Conservation (phyloP, 2,888 invertebrate species). For the Petrophora chlorosata region DNA sequence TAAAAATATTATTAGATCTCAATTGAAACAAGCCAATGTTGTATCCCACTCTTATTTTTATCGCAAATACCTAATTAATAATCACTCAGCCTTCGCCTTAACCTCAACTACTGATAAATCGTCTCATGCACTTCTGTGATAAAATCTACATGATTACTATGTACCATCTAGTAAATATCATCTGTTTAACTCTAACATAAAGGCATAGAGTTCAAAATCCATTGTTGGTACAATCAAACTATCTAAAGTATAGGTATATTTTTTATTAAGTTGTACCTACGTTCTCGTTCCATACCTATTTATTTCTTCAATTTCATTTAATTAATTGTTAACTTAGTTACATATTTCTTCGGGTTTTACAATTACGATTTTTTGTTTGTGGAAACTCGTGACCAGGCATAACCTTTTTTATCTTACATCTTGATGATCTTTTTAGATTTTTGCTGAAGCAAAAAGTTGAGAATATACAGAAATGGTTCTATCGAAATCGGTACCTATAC, state of each 20-base stretch:
- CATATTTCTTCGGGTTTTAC: neutral
- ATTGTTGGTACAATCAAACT: no score
- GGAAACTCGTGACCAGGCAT: slow-evolving; percentile 30
- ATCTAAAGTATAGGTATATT: no score
- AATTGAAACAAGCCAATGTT: neutral
- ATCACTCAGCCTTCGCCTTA: slow-evolving; percentile 23
- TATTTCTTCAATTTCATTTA: slow-evolving; percentile 2
- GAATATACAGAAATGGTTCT: no score
- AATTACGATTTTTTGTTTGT: slow-evolving; percentile 3
- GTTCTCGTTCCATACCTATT: neutral
- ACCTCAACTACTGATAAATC: slow-evolving; percentile 27
- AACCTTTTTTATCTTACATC: slow-evolving; percentile 24
- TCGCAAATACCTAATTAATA: slow-evolving; percentile 6
- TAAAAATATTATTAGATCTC: neutral
- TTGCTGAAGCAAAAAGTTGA: slow-evolving; percentile 16
- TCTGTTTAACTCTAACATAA: neutral
- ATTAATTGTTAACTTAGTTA: neutral
- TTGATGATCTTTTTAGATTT: slow-evolving; percentile 7
- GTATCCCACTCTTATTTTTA: neutral
- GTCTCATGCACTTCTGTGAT: slow-evolving; percentile 26
- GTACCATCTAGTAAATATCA: neutral
- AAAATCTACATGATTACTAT: slow-evolving; percentile 15
- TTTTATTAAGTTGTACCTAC: neutral
- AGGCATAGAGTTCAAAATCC: neutral
- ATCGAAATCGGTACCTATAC: no score